Conservation (phyloP, 1,140 invertebrate genomes). For the Ceratosolen solmsi region DNA sequence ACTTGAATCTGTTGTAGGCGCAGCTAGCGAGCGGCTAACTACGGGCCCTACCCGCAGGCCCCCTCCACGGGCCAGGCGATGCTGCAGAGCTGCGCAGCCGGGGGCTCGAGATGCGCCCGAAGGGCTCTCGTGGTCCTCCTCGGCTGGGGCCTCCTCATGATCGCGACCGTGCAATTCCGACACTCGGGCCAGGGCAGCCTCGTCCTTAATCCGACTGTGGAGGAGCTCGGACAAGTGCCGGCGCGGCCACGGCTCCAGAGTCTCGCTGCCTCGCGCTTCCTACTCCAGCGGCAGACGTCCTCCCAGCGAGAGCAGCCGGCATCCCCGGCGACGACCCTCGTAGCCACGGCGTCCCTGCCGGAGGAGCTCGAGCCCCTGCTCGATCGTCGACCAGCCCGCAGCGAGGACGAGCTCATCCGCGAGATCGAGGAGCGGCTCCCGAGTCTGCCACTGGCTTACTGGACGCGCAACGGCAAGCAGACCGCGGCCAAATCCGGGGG, state of each 20-base stretch:
- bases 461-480: constrained; percentile 85
- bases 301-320: constrained; percentile 57
- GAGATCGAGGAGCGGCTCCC: constrained; percentile 85
- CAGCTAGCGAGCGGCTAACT: constrained; percentile 8
- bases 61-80: constrained; percentile 47
- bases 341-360: constrained; percentile 47
- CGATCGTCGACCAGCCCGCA: constrained; percentile 79
- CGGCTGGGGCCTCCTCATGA: constrained; percentile 73
- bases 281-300: constrained; percentile 65
- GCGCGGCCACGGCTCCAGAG: constrained; percentile 60
- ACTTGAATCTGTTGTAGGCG: constrained; percentile 3
- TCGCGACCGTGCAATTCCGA: constrained; percentile 70
- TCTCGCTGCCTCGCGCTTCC: constrained; percentile 66
- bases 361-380: constrained; percentile 73
- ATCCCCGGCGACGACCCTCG: background rate
- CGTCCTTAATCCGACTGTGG: background rate
- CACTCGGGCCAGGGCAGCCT: constrained; percentile 57
- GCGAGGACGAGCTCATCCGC: constrained; percentile 84
- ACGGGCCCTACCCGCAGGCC: background rate
- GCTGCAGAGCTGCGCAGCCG: constrained; percentile 62
- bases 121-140: constrained; percentile 72
- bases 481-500: constrained; percentile 73
- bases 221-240: constrained; percentile 39
- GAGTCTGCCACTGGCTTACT: constrained; percentile 87
- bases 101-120: constrained; percentile 70